A percentile compares a stretch with the other conserved stretches of the same genome.
Conservation (phyloP, 2,113 vertebrate genomes). For the Heterochromis multidens region DNA sequence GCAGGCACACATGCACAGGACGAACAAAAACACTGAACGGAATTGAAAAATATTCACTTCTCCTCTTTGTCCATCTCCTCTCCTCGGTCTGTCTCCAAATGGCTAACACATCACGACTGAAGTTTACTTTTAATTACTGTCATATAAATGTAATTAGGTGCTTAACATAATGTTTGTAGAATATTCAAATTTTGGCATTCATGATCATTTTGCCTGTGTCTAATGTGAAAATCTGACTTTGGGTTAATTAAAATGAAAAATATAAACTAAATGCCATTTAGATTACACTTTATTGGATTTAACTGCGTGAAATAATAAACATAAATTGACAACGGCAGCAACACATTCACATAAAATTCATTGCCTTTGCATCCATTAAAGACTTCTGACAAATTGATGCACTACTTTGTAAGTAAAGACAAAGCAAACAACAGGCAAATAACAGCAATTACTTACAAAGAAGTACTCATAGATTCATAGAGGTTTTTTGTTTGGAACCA, state of each 20-base stretch:
- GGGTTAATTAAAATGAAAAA: not conserved
- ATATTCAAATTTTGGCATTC: constrained; percentile 54
- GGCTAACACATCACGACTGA: not conserved
- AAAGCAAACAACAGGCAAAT: not conserved
- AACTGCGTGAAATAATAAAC: not conserved
- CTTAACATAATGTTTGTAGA: not conserved
- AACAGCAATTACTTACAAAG: not conserved
- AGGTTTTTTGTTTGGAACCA: not conserved
- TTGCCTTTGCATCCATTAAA: not conserved
- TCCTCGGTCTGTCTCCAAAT: not conserved
- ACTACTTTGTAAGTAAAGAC: not conserved
- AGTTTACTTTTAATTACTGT: constrained; percentile 26
- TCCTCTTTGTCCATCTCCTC: not conserved
- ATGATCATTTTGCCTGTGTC: not conserved
- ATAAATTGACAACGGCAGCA: not conserved
- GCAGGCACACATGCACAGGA: not conserved
- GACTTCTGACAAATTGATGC: not conserved
- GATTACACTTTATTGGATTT: not conserved
- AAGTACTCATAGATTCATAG: no score
- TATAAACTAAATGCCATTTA: not conserved
- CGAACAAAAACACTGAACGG: not conserved
- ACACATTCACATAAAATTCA: not conserved
- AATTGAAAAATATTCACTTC: not conserved
- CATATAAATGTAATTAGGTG: constrained; percentile 2
- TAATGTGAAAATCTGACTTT: not conserved